Evolutionary conservation across 2,797 vertebrate genomes (phyloP).

Genomic region (Sylvia borin): DNA sequence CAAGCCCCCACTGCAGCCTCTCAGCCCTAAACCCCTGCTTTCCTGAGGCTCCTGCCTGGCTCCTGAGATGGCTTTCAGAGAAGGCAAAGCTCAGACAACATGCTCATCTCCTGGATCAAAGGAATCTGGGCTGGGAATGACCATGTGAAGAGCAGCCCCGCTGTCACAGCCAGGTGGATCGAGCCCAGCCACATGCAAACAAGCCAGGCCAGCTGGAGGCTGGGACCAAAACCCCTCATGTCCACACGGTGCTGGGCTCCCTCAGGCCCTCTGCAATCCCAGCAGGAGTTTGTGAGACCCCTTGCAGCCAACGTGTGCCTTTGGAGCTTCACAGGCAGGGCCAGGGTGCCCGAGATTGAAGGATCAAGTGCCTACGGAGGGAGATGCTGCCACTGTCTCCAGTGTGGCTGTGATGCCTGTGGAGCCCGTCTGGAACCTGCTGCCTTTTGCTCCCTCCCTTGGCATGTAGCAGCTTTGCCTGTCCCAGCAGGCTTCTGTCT

Average conservation of each 20-base stretch:
- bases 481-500: not conserved
- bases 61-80: not conserved
- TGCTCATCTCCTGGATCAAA: not conserved
- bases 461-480: not conserved
- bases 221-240: not conserved
- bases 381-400: not conserved
- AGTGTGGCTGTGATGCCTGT: not conserved
- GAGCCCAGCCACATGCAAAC: accelerated
- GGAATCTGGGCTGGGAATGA: not conserved
- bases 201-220: accelerated
- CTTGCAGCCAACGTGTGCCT: not conserved
- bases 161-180: accelerated
- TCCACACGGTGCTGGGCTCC: not conserved
- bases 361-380: constrained; percentile 66
- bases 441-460: not conserved
- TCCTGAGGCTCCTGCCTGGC: not conserved
- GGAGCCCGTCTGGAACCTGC: not conserved
- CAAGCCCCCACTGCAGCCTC: not conserved
- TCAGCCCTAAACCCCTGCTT: accelerated
- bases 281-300: not conserved
- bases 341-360: accelerated
- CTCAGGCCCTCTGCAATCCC: not conserved
- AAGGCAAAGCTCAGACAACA: not conserved
- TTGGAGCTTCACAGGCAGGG: not conserved
- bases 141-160: accelerated